A percentile compares a stretch with the other conserved stretches of the same genome.
Evolutionary conservation across 1,140 invertebrate genomes (phyloP).

Genomic region (Geopemphigus sp.): DNA sequence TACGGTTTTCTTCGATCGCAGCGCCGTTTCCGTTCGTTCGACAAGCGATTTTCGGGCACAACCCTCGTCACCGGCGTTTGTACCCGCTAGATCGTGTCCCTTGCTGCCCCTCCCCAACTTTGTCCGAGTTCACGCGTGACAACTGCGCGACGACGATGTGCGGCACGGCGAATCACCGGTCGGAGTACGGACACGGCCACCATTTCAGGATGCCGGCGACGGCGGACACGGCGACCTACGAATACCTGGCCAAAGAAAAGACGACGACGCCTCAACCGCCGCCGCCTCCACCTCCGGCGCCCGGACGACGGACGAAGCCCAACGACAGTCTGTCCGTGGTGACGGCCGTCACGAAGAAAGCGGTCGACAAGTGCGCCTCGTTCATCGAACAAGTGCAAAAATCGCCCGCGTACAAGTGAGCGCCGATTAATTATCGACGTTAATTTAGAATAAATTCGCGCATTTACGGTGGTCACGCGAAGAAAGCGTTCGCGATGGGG

Average conservation of each 20-base stretch:
- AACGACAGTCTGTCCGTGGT: not conserved
- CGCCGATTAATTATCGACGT: too few relatives aligned
- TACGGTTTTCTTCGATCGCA: too few relatives aligned
- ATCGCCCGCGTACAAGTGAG: slow-evolving; percentile 35
- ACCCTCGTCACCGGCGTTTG: too few relatives aligned
- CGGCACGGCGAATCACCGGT: slow-evolving; percentile 6
- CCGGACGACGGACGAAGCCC: not conserved
- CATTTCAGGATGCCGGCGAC: not conserved
- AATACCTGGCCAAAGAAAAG: not conserved
- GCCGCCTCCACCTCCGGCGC: not conserved
- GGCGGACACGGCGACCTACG: not conserved
- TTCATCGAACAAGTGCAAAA: not conserved
- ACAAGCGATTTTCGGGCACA: too few relatives aligned
- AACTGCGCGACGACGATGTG: too few relatives aligned
- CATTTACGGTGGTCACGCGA: too few relatives aligned
- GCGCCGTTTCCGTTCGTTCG: too few relatives aligned
- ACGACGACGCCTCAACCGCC: not conserved
- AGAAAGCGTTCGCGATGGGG: too few relatives aligned
- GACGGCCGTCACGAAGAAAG: not conserved
- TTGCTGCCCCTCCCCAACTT: too few relatives aligned
- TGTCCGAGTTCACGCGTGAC: too few relatives aligned
- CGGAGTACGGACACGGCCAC: not conserved
- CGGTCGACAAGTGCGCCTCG: not conserved
- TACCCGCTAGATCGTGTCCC: too few relatives aligned
- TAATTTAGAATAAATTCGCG: too few relatives aligned